phyloP scores from a whole-genome alignment of 2,797 vertebrate species.

The Xerus rutilus region DNA sequence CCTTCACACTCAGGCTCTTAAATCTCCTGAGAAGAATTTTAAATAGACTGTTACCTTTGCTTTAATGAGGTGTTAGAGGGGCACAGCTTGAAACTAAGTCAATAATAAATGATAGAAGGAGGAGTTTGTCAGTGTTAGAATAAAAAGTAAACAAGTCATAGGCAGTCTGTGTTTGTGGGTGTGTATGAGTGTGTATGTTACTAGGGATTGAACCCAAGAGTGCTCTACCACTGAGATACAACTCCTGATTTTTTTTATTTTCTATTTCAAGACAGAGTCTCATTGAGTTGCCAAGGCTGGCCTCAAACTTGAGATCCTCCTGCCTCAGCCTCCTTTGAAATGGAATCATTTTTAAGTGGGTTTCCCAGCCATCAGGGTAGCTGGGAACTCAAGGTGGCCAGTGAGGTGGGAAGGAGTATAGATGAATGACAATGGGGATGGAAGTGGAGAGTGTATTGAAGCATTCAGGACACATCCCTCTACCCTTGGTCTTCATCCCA shows the following conservation, averaged over 20 bases:
- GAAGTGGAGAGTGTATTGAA: background rate
- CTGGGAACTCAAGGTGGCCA: background rate
- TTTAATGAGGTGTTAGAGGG: background rate
- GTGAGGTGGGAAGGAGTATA: background rate
- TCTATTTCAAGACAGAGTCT: background rate
- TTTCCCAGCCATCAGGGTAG: background rate
- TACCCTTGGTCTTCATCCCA: background rate
- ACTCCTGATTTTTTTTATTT: background rate
- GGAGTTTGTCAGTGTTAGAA: background rate
- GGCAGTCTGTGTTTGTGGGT: background rate
- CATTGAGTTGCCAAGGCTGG: background rate
- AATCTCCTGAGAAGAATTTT: slow-evolving; percentile 71
- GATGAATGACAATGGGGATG: background rate
- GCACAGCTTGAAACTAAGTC: background rate
- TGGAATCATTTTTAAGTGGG: background rate
- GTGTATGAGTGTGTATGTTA: too few species aligned
- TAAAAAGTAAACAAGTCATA: background rate
- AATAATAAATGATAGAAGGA: background rate
- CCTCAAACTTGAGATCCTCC: background rate
- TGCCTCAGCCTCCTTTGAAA: background rate
- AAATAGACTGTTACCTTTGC: slow-evolving; percentile 34
- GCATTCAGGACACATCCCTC: background rate
- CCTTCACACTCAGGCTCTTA: slow-evolving; percentile 1
- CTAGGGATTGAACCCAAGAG: background rate
- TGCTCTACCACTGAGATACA: background rate